Evolutionary conservation across 2,113 vertebrate genomes (phyloP), one percentile per base, ranked within the genome.

Genomic region (Thunnus maccoyii): DNA sequence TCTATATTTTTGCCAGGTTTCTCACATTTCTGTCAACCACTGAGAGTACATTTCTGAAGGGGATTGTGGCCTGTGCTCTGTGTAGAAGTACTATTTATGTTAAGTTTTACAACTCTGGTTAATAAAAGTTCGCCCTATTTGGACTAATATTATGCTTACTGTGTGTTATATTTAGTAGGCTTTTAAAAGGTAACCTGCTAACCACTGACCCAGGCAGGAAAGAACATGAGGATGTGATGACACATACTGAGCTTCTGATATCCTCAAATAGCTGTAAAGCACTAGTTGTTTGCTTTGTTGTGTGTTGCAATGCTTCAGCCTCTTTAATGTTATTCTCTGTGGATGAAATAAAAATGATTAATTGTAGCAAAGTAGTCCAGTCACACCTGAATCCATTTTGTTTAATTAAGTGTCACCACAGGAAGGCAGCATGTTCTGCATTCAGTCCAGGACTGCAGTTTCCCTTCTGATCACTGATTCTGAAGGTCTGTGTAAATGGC

Each of bases 221-320:
- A 52, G 20, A 64, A 17, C 63, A 63, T 15, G 66, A 91, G 90
- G 89, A 92, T 86, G 69, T 92, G 78, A 87, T 91, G 80, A 89
- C 83, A 69, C 79, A 51, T 27, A 52, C 25, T 9, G 3, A 56
- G 20, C 32, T 27, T 76, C 20, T 60, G 30, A 52, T 30, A 57
- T 85, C 10, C 15, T 70, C 18, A 12, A 18, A 25, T 16, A 0
- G 58, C 1, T 61, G 17, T 50, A 18, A n/a, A 68, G 30, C 15
- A 3, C 18, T 44, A 14, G 30, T 46, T 50, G 20, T 8, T 47
- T 58, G 32, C 8, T 52, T 48, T 60, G 11, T 36, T 52, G n/a
- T 25, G 8, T 63, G 50, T 56, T 72, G 3, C 11, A 36, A 5
- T 10, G 22, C 20, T 75, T 55, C 14, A 30, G 22, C 52, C 15